phyloP scores from a whole-genome alignment of 2,888 invertebrate species.

The Sussaba pulchella region DNA sequence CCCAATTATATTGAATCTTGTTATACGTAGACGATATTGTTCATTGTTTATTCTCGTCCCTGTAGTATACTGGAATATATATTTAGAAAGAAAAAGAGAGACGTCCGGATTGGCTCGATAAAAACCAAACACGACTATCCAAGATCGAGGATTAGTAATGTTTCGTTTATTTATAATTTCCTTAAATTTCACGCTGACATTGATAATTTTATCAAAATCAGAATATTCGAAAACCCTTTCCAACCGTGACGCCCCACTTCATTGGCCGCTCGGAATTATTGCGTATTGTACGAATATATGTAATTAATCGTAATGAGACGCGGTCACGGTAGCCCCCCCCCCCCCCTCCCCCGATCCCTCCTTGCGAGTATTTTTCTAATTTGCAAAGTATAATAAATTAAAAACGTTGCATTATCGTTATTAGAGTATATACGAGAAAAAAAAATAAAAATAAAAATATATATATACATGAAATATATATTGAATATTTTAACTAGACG shows the following conservation, averaged over 20 bases:
- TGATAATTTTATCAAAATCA: background rate
- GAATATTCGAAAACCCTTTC: constrained; percentile 2
- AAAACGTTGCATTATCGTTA: constrained; percentile 84
- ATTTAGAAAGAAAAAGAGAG: constrained; percentile 21
- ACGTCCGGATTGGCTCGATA: constrained; percentile 6
- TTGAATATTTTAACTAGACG: constrained; percentile 82
- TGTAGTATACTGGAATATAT: constrained; percentile 47
- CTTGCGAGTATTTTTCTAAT: constrained; percentile 83
- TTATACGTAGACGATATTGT: constrained; percentile 58
- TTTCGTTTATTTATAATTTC: background rate
- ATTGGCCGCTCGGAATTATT: constrained; percentile 61
- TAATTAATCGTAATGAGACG: constrained; percentile 72
- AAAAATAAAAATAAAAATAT: constrained; percentile 41
- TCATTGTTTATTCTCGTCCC: constrained; percentile 61
- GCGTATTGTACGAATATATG: constrained; percentile 40
- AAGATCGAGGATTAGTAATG: background rate
- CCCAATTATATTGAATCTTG: constrained; percentile 60
- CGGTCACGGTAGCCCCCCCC: constrained; percentile 76
- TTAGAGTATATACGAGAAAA: constrained; percentile 79
- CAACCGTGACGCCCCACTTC: constrained; percentile 5
- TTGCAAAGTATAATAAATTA: constrained; percentile 84
- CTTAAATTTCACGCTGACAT: background rate
- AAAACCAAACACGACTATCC: background rate
- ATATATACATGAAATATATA: constrained; percentile 76
- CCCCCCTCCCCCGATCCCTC: constrained; percentile 71